phyloP scores from a whole-genome alignment of 2,888 invertebrate genomes.

The Monopis laevigella region DNA sequence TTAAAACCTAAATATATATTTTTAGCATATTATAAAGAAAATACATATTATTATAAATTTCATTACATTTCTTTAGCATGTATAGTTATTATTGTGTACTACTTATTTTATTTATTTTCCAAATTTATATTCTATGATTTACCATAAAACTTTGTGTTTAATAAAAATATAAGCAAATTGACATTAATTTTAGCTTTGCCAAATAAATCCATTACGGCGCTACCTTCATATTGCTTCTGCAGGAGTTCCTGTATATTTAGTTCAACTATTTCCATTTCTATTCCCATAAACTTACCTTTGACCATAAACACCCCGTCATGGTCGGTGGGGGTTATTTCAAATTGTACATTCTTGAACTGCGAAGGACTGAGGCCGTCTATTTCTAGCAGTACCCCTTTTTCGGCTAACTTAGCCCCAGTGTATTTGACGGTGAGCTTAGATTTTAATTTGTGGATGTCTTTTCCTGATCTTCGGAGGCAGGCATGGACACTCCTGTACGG shows the following conservation, averaged over 20 bases:
- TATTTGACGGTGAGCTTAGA: slow-evolving; percentile 71
- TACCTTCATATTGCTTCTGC: slow-evolving; percentile 80
- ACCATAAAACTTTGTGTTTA: slow-evolving; percentile 81
- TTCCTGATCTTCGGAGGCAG: slow-evolving; percentile 51
- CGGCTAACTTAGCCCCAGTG: slow-evolving; percentile 73
- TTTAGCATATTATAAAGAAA: too few species aligned
- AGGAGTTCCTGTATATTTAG: slow-evolving; percentile 77
- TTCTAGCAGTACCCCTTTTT: slow-evolving; percentile 76
- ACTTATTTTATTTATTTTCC: too few species aligned
- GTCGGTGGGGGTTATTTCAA: slow-evolving; percentile 76
- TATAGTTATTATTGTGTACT: background rate
- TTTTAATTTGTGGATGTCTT: slow-evolving; percentile 63
- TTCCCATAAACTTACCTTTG: slow-evolving; percentile 79
- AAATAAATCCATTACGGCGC: slow-evolving; percentile 79
- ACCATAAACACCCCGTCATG: slow-evolving; percentile 75
- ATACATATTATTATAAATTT: too few species aligned
- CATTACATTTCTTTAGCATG: too few species aligned
- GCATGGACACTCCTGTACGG: slow-evolving; percentile 65
- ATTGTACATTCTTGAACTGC: slow-evolving; percentile 79
- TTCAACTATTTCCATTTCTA: slow-evolving; percentile 77
- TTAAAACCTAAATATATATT: too few species aligned
- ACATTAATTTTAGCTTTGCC: slow-evolving; percentile 83
- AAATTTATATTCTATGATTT: slow-evolving; percentile 35
- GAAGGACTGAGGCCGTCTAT: slow-evolving; percentile 73
- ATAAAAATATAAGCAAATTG: slow-evolving; percentile 75